Base-by-base conservation (phyloP, 2,888 invertebrate species). In the Drosophila borealis region DNA sequence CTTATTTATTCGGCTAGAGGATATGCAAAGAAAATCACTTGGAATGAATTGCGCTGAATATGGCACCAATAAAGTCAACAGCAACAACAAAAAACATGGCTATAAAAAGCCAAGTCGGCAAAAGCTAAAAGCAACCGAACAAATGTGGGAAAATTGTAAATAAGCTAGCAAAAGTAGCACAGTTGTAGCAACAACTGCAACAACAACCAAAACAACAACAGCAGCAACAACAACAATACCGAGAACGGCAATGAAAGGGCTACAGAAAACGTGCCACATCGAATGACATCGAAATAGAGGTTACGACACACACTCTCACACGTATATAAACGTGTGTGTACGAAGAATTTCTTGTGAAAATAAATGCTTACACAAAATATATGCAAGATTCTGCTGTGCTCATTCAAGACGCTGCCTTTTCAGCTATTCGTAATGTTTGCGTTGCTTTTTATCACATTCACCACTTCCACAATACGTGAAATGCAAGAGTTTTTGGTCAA, bases 91-190 rank as follows among this genome's bases (percentile, higher is more conserved):
- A 50, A 56, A 77, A 62, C 55, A 39, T 13, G 39, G 54, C 65
- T 25, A 75, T 53, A 67, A 59, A 69, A 56, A 56, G 63, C 46
- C 46, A 67, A 61, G 57, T 70, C 54, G 63, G 66, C 70, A 67
- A 53, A 61, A 73, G 54, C 64, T 55, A 61, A 79, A 69, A 61
- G 70, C 73, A 60, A 46, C 57, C 45, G 17, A 66, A 54, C 53
- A 72, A 83, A 83, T 80, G 78, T 80, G 77, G 70, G 78, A 78
- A 83, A 78, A 57, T 72, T 78, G 70, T 75, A 75, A 78, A 80
- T 83, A 80, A 75, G 64, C 56, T 48, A 66, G 59, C 51, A 69
- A 80, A 81, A 74, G 72, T 80, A 59, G 74, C 81, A 77, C 79
- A 76, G 54, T 53, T 54, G 69, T 42, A 64, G 33, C 63, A 70